Percentiles rank a stretch among this genome's conserved stretches.
Evolutionary conservation across 2,888 invertebrate species (phyloP).

Genomic region (Phyllotreta striolata): DNA sequence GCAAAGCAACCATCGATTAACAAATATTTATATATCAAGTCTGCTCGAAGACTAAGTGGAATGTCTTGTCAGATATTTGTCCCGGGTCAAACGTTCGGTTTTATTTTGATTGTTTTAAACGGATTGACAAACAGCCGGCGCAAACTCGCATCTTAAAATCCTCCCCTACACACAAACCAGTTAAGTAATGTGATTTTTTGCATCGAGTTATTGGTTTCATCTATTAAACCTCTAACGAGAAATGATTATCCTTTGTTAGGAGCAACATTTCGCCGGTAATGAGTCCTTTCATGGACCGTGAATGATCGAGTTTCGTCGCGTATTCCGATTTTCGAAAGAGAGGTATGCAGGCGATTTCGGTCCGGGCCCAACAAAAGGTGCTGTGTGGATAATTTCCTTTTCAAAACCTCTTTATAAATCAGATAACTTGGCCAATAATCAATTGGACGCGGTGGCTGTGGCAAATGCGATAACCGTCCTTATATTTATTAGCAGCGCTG

Average conservation of each 20-base stretch:
- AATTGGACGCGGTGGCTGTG: conserved; percentile 46
- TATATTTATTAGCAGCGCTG: conserved; percentile 18
- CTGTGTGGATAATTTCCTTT: conserved; percentile 46
- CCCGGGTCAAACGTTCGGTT: conserved; percentile 56
- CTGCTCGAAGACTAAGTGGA: conserved; percentile 56
- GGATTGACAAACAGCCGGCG: neutral
- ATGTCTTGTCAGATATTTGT: conserved; percentile 60
- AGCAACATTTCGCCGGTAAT: too few species aligned
- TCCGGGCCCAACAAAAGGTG: conserved; percentile 36
- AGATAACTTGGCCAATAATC: conserved; percentile 47
- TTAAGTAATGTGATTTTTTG: too few species aligned
- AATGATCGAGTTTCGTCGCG: too few species aligned
- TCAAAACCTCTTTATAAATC: conserved; percentile 49
- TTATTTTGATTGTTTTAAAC: conserved; percentile 55
- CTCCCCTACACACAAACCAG: too few species aligned
- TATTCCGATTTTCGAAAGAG: too few species aligned
- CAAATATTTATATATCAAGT: conserved; percentile 59
- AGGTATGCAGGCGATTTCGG: conserved; percentile 21
- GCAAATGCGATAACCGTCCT: conserved; percentile 15
- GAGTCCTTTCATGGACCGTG: too few species aligned
- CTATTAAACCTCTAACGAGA: too few species aligned
- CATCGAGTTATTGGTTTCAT: too few species aligned
- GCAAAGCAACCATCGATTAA: conserved; percentile 52
- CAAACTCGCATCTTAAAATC: too few species aligned
- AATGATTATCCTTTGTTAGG: too few species aligned